A percentile compares a stretch with the other conserved stretches of the same genome.
These are phyloP conservation scores for Psilopsiagon aurifrons DNA, from an alignment of 2,113 vertebrate species.

Conservation along the genomic window DNA sequence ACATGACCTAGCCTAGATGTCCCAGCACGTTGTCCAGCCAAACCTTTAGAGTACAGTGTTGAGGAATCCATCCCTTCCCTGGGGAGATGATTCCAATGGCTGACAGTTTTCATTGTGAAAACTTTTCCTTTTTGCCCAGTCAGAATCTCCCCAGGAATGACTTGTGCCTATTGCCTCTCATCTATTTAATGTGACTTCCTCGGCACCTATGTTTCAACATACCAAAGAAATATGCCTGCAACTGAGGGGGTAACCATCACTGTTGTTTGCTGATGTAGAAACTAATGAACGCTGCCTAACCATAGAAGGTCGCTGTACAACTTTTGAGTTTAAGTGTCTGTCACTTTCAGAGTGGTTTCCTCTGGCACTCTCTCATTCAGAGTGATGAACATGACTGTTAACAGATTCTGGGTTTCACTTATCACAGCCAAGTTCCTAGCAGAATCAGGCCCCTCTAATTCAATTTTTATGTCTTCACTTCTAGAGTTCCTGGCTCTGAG, in stretches of 20 bases:
- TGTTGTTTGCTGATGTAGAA: neutral
- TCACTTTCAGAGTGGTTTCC: neutral
- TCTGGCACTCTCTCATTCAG: neutral
- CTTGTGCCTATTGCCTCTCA: neutral
- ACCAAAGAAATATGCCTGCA: neutral
- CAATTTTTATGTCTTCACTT: neutral
- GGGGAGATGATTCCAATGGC: neutral
- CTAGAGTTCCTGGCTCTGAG: conserved; percentile 52
- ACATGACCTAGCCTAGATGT: neutral
- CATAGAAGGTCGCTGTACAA: neutral
- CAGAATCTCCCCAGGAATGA: neutral
- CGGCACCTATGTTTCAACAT: neutral
- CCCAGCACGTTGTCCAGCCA: neutral
- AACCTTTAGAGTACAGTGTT: neutral
- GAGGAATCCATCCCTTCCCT: neutral
- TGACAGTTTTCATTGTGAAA: neutral
- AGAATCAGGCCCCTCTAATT: neutral
- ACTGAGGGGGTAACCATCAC: neutral
- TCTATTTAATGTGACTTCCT: neutral
- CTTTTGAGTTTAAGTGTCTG: neutral
- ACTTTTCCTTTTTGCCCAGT: neutral
- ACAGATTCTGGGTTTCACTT: neutral
- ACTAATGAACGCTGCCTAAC: neutral
- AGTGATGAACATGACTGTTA: neutral
- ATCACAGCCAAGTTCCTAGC: neutral